Evolutionary conservation across 2,113 vertebrate species (phyloP).

Genomic region (Speoplatyrhinus poulsoni): DNA sequence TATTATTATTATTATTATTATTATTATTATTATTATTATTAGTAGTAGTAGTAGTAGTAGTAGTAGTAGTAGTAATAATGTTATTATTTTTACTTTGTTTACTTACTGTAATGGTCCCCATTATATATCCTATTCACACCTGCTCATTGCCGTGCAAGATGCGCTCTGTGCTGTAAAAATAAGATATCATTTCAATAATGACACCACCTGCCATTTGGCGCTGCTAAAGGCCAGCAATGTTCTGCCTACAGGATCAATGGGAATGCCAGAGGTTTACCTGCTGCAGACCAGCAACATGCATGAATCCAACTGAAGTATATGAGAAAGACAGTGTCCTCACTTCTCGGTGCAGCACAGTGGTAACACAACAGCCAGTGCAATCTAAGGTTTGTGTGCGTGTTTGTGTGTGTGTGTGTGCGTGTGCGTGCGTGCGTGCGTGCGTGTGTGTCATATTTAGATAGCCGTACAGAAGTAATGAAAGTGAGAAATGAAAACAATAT

Average conservation of each 20-base stretch:
- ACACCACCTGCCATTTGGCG: slow-evolving; percentile 60
- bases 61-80: too few relatives aligned
- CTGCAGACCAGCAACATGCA: slow-evolving; percentile 28
- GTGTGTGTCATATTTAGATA: slow-evolving; percentile 3
- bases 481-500: not conserved
- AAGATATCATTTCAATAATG: slow-evolving; percentile 59
- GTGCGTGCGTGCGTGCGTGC: slow-evolving; percentile 3
- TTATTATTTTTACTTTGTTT: too few relatives aligned
- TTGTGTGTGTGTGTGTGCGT: slow-evolving; percentile 10
- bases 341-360: slow-evolving; percentile 13
- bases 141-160: slow-evolving; percentile 28
- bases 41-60: too few relatives aligned
- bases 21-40: too few relatives aligned
- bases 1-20: too few relatives aligned
- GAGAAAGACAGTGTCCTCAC: slow-evolving; percentile 14
- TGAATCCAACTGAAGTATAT: not conserved
- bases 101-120: slow-evolving; percentile 48
- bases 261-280: slow-evolving; percentile 46
- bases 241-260: slow-evolving; percentile 40
- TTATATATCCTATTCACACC: slow-evolving; percentile 25
- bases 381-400: slow-evolving; percentile 67
- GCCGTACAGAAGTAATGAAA: not conserved
- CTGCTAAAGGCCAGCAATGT: slow-evolving; percentile 13
- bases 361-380: not conserved
- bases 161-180: slow-evolving; percentile 46